Conservation (phyloP, 2,888 invertebrate genomes). For the Heliconius ismenius region DNA sequence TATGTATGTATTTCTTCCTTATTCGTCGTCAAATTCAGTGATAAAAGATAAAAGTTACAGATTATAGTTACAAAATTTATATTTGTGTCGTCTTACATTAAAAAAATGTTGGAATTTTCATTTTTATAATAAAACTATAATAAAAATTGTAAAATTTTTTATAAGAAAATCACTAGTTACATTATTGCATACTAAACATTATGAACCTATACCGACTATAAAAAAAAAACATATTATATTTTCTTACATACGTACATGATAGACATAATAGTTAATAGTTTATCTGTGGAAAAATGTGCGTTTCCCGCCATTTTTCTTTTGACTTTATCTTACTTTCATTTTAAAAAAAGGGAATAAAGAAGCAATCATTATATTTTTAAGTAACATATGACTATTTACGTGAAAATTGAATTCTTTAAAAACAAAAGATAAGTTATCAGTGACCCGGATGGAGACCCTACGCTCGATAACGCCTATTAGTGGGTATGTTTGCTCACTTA, state of each 20-base stretch:
- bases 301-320: neutral
- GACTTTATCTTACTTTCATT: neutral
- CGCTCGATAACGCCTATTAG: conserved; percentile 48
- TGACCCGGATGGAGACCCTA: conserved; percentile 53
- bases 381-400: neutral
- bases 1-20: neutral
- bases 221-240: no score
- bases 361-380: neutral
- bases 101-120: conserved; percentile 44
- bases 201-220: no score
- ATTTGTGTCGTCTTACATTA: neutral
- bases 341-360: neutral
- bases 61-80: neutral
- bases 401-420: conserved; percentile 43
- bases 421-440: conserved; percentile 61
- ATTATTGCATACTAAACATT: no score
- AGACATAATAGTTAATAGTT: neutral
- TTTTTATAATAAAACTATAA: conserved; percentile 40
- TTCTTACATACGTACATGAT: no score
- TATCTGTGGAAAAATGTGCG: neutral
- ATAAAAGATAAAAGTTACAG: neutral
- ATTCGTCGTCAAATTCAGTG: neutral
- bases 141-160: no score
- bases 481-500: conserved; percentile 34
- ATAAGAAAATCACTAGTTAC: no score